Evolutionary conservation across 2,888 invertebrate genomes (phyloP), one percentile per base, ranked within the genome.

Genomic region (Odontothrips loti): DNA sequence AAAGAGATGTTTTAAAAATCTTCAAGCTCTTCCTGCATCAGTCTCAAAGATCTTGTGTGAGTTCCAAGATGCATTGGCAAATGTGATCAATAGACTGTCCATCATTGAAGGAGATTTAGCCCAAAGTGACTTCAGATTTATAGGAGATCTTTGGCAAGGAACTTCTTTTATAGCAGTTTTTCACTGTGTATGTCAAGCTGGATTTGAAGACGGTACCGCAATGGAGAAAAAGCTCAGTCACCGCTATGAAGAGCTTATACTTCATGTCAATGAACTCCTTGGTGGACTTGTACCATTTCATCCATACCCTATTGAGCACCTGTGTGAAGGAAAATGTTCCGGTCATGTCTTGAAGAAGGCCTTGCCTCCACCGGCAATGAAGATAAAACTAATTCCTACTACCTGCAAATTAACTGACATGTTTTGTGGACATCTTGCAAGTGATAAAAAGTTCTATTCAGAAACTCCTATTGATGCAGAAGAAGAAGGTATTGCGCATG

Each of bases 91-190:
- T 34, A 51, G 48, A 17, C 20, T 27, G 17, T 47, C 58, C 63
- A 29, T 43, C n/a, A 34, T 51, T 11, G 48, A 34, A n/a, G 51
- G 47, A 47, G 17, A 17, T 27, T 47, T 79, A 12, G 15, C 48
- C 27, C n/a, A 27, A 12, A 48, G 79, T 12, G 81, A 81, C 48
- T 79, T 58, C 58, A 51, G 79, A 10, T 79, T 34, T 1, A 51
- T 79, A 29, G 78, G 48, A 51, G 81, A 81, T 81, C 1, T 81
- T 29, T 81, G 81, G 81, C 81, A 81, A n/a, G 81, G 81, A 27
- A 79, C 27, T 51, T 43, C 79, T 27, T 47, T 81, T 48, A 17
- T 51, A 27, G 23, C 29, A 9, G 20, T 81, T 12, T 27, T 81
- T 20, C 51, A 47, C 43, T 79, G 17, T 47, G 48, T 81, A 12